phyloP scores from a whole-genome alignment of 1,140 invertebrate genomes.

The Archivesica marissinica region DNA sequence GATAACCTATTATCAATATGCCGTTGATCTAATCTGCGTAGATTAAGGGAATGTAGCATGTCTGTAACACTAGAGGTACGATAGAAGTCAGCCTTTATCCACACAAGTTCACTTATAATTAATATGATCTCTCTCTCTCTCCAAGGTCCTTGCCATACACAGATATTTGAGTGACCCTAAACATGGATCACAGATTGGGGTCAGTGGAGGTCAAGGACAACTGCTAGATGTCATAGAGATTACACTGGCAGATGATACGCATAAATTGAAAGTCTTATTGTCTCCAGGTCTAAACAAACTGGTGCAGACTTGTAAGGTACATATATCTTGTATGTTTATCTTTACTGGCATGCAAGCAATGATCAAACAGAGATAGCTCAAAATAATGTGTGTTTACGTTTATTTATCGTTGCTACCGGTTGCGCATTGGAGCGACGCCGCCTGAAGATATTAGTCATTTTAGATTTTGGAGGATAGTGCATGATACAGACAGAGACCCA shows the following conservation, averaged over 20 bases:
- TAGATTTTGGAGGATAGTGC: too few species aligned
- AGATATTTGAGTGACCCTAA: constrained; percentile 43
- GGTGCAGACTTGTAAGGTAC: constrained; percentile 50
- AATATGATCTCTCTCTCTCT: too few species aligned
- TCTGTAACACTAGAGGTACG: background rate
- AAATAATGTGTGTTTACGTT: too few species aligned
- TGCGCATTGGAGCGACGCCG: too few species aligned
- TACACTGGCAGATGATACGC: background rate
- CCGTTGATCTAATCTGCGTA: background rate
- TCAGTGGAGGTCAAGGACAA: background rate
- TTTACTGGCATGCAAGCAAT: too few species aligned
- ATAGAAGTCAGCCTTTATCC: too few species aligned
- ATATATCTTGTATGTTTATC: background rate
- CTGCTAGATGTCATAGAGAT: constrained; percentile 42
- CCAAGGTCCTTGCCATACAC: background rate
- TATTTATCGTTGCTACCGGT: too few species aligned
- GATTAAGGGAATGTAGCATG: background rate
- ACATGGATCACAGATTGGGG: constrained; percentile 9
- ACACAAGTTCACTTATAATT: too few species aligned
- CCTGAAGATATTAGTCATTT: too few species aligned
- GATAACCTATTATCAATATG: background rate
- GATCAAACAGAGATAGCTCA: too few species aligned
- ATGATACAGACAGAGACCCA: too few species aligned
- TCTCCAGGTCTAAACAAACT: constrained; percentile 27
- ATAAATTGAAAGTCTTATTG: constrained; percentile 46